These are phyloP conservation scores for Syrrhaptes paradoxus DNA, from an alignment of 2,113 vertebrate genomes.

Conservation along the genomic window DNA sequence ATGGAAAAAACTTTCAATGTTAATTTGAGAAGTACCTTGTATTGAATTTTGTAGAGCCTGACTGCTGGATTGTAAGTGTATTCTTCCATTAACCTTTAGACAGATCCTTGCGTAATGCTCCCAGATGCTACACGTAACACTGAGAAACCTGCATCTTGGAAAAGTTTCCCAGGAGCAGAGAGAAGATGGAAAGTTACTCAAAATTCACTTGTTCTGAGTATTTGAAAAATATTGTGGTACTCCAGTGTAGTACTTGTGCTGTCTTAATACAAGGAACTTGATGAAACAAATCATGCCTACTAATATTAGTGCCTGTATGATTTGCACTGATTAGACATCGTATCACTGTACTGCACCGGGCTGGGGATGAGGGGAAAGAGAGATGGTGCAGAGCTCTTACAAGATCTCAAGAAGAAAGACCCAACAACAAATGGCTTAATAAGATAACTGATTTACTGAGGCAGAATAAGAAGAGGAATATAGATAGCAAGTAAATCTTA, in stretches of 20 bases:
- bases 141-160: background rate
- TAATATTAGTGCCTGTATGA: background rate
- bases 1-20: background rate
- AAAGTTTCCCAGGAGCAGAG: background rate
- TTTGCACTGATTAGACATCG: background rate
- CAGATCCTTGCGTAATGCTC: background rate
- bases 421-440: background rate
- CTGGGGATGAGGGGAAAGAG: accelerated
- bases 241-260: background rate
- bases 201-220: background rate
- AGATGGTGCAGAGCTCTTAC: background rate
- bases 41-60: background rate
- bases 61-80: background rate
- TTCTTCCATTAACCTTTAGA: constrained; percentile 26
- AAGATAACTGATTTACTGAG: background rate
- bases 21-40: background rate
- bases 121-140: background rate
- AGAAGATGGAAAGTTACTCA: background rate
- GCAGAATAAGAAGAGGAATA: background rate
- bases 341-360: background rate
- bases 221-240: background rate
- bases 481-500: background rate
- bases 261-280: background rate
- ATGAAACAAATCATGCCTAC: background rate
- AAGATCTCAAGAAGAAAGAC: background rate